A percentile compares a stretch with the other conserved stretches of the same genome.
phyloP scores from a whole-genome alignment of 2,797 vertebrate species.

The Odontamblyopus rebecca region DNA sequence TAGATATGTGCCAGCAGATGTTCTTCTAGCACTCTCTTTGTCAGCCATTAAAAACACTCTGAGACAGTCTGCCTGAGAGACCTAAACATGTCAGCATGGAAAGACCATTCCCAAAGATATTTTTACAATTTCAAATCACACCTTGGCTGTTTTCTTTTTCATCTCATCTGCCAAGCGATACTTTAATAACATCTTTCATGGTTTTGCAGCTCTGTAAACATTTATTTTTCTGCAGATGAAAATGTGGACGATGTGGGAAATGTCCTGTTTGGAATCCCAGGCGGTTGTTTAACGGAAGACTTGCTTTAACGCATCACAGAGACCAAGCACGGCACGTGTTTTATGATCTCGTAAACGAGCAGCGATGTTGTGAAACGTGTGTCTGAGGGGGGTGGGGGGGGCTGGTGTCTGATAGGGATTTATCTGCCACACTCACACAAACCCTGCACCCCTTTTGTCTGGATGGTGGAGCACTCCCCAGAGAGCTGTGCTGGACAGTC shows the following conservation, averaged over 20 bases:
- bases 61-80: conserved; percentile 61
- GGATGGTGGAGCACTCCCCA: conserved; percentile 79
- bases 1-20: conserved; percentile 70
- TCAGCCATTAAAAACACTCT: conserved; percentile 76
- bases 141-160: conserved; percentile 31
- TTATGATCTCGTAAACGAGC: conserved; percentile 82
- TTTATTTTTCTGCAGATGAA: conserved; percentile 46
- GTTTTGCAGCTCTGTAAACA: conserved; percentile 39
- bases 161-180: conserved; percentile 1
- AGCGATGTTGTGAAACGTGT: conserved; percentile 81
- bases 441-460: conserved; percentile 73
- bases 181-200: conserved; percentile 24
- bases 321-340: conserved; percentile 77
- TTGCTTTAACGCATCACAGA: conserved; percentile 79
- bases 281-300: conserved; percentile 76
- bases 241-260: conserved; percentile 51
- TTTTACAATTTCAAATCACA: conserved; percentile 48
- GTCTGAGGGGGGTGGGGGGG: conserved; percentile 52
- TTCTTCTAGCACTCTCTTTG: conserved; percentile 74
- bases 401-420: conserved; percentile 78
- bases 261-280: conserved; percentile 66
- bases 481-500: conserved; percentile 77
- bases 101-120: conserved; percentile 31
- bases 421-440: conserved; percentile 59
- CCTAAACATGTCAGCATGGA: conserved; percentile 60